Evolutionary conservation across 2,797 vertebrate genomes (phyloP).

Genomic region (Neosalanx taihuensis): DNA sequence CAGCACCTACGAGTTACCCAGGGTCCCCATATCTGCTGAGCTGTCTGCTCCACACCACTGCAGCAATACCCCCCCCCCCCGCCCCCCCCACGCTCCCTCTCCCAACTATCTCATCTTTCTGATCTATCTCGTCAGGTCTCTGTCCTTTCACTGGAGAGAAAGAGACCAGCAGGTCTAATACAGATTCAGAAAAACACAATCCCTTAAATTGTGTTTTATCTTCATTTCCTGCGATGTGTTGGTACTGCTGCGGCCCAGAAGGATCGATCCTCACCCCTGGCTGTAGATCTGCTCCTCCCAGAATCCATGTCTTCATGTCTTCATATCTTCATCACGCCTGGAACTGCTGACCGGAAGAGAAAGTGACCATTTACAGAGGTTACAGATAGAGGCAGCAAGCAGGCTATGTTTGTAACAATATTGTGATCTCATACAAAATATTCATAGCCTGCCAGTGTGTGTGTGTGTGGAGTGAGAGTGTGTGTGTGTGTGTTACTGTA

Average conservation of each 20-base stretch:
- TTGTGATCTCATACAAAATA: no score
- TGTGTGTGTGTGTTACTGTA: background rate
- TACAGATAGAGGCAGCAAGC: no score
- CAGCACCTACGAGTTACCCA: conserved; percentile 63
- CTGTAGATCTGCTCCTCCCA: no score
- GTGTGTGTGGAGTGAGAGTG: no score
- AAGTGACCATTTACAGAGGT: no score
- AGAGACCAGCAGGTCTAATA: conserved; percentile 48
- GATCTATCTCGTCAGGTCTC: background rate
- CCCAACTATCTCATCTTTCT: background rate
- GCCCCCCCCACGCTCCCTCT: conserved; percentile 8
- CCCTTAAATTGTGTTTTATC: conserved; percentile 70
- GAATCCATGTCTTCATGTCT: no score
- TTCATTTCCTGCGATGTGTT: conserved; percentile 59
- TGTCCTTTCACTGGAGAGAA: conserved; percentile 19
- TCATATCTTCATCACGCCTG: no score
- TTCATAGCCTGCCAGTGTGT: no score
- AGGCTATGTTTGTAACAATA: no score
- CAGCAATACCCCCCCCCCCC: conserved; percentile 46
- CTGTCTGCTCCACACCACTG: conserved; percentile 56
- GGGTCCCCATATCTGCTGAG: conserved; percentile 67
- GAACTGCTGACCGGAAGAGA: no score
- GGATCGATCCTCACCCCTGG: no score
- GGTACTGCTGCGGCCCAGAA: conserved; percentile 46
- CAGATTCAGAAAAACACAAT: conserved; percentile 60